phyloP scores from a whole-genome alignment of 2,888 invertebrate genomes.

The Euproctis similis region DNA sequence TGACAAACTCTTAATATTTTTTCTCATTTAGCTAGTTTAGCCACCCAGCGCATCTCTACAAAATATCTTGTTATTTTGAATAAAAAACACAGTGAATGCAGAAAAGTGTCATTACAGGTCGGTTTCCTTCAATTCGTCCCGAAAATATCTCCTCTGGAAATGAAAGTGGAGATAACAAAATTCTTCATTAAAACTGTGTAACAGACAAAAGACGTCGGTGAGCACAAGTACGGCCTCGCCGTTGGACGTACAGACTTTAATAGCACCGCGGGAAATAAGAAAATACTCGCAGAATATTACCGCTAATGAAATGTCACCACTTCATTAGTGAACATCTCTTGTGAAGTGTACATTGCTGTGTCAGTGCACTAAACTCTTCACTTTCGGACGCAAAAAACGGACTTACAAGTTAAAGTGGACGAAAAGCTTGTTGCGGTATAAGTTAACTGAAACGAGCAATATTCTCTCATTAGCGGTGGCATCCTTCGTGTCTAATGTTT shows the following conservation, averaged over 20 bases:
- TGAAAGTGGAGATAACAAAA: background rate
- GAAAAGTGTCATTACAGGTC: background rate
- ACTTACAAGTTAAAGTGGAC: constrained; percentile 4
- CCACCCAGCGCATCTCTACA: too few species aligned
- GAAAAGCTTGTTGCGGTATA: constrained; percentile 1
- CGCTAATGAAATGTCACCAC: constrained; percentile 19
- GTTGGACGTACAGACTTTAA: constrained; percentile 14
- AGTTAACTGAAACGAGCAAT: constrained; percentile 2
- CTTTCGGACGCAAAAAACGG: constrained; percentile 5
- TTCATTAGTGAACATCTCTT: constrained; percentile 10
- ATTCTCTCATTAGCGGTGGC: constrained; percentile 22
- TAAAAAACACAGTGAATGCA: too few species aligned
- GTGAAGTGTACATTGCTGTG: constrained; percentile 15
- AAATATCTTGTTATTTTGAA: too few species aligned
- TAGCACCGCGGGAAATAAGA: constrained; percentile 20
- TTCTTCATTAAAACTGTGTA: constrained; percentile 13
- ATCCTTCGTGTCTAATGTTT: constrained; percentile 12
- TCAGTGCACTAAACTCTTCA: constrained; percentile 6
- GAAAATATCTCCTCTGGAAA: background rate
- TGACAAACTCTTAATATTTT: too few species aligned
- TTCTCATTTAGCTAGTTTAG: too few species aligned
- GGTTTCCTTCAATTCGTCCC: background rate
- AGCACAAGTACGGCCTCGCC: constrained; percentile 6
- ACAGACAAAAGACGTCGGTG: constrained; percentile 8
- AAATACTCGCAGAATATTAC: constrained; percentile 14